These are phyloP conservation scores for Hedychridium roseum DNA, from an alignment of 2,888 invertebrate genomes.

Conservation along the genomic window DNA sequence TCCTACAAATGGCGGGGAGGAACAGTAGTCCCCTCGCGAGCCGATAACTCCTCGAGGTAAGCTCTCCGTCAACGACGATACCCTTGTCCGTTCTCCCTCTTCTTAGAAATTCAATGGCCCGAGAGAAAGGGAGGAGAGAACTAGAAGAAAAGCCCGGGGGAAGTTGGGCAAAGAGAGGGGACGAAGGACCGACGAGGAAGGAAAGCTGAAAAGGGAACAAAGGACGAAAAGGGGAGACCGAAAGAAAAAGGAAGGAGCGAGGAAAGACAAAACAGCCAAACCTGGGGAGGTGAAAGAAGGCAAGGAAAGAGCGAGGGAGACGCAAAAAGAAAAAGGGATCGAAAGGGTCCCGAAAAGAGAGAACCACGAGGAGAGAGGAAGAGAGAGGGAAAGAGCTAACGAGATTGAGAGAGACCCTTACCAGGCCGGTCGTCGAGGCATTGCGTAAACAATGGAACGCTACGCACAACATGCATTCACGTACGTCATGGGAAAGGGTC, in stretches of 20 bases:
- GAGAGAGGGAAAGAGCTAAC: slow-evolving; percentile 18
- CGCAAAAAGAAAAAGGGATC: slow-evolving; percentile 20
- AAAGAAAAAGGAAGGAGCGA: slow-evolving; percentile 9
- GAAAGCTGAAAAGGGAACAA: too few species aligned
- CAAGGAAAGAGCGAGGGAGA: slow-evolving; percentile 14
- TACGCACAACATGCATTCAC: slow-evolving; percentile 48
- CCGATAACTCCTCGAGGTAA: slow-evolving; percentile 2
- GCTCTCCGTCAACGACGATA: neutral
- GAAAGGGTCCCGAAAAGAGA: too few species aligned
- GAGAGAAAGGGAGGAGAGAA: slow-evolving; percentile 6
- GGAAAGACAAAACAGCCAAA: slow-evolving; percentile 19
- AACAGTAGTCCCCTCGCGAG: neutral
- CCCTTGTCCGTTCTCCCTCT: too few species aligned
- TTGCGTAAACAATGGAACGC: slow-evolving; percentile 64
- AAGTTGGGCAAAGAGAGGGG: too few species aligned
- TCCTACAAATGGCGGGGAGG: slow-evolving; percentile 1
- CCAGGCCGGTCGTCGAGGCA: slow-evolving; percentile 41
- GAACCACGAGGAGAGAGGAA: slow-evolving; percentile 16
- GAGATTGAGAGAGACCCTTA: too few species aligned
- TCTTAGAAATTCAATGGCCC: slow-evolving; percentile 2
- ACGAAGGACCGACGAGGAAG: too few species aligned
- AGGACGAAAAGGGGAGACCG: slow-evolving; percentile 5
- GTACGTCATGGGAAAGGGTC: slow-evolving; percentile 38
- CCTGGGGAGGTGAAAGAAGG: too few species aligned
- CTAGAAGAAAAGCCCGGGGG: too few species aligned